Conservation (phyloP, 2,888 invertebrate species). For the Eueremaeus valkanovi region DNA sequence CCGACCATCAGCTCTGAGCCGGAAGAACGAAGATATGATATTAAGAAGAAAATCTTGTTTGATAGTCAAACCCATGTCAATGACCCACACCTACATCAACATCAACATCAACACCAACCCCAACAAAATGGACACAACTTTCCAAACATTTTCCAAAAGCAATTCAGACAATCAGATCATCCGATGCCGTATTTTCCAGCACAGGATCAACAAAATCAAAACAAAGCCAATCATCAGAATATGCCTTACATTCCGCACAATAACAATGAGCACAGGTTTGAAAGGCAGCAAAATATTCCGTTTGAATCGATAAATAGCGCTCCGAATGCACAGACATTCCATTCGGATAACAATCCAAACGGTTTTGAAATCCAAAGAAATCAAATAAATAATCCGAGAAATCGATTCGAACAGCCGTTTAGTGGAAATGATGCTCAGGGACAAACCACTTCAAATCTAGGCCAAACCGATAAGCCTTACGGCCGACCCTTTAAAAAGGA, state of each 20-base stretch:
- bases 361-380: neutral
- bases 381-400: neutral
- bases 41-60: neutral
- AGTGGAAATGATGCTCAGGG: neutral
- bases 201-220: slow-evolving; percentile 12
- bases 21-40: neutral
- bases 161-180: slow-evolving; percentile 12
- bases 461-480: neutral
- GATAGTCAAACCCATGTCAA: neutral
- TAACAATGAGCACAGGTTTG: neutral
- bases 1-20: neutral
- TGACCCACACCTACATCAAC: neutral
- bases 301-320: neutral
- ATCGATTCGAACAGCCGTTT: slow-evolving; percentile 18
- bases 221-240: slow-evolving; percentile 20
- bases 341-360: neutral
- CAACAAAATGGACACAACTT: neutral
- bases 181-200: neutral
- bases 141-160: neutral
- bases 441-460: neutral
- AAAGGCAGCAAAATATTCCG: neutral
- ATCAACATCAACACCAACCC: neutral
- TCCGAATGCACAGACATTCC: neutral
- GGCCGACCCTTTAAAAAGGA: neutral
- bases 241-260: neutral